A percentile compares a stretch with the other conserved stretches of the same genome.
Evolutionary conservation across 2,888 invertebrate species (phyloP).

Genomic region (Stramonita haemastoma): DNA sequence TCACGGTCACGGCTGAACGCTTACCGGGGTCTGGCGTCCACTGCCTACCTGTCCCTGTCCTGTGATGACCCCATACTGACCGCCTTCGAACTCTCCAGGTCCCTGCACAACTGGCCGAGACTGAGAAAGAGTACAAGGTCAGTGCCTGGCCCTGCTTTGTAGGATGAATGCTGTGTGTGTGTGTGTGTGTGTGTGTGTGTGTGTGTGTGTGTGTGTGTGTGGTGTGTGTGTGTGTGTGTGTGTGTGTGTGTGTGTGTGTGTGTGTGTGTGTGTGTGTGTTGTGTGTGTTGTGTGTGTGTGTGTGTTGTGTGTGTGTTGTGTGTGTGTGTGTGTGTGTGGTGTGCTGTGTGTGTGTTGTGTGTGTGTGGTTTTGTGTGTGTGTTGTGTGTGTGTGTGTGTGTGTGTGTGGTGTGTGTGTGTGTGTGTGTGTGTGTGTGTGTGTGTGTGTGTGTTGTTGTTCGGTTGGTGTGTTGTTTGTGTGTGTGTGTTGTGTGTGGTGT

Average conservation of each 20-base stretch:
- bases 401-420: slow-evolving; percentile 80
- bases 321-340: no score
- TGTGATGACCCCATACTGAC: slow-evolving; percentile 59
- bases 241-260: not conserved
- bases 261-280: not conserved
- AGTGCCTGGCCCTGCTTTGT: not conserved
- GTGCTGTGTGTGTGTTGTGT: no score
- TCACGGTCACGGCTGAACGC: slow-evolving; percentile 60
- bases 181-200: not conserved
- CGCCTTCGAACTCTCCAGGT: slow-evolving; percentile 59
- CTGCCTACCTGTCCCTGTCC: slow-evolving; percentile 61
- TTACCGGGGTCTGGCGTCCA: slow-evolving; percentile 58
- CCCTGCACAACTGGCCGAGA: slow-evolving; percentile 53
- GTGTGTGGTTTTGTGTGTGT: no score
- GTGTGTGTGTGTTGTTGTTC: no score
- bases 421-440: slow-evolving; percentile 60
- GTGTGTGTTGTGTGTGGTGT: no score
- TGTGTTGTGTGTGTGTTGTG: no score
- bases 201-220: not conserved
- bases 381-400: not conserved
- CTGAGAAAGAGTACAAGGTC: slow-evolving; percentile 63
- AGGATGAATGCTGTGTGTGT: not conserved
- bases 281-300: no score
- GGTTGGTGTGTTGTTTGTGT: no score
- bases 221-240: not conserved